phyloP scores from a whole-genome alignment of 2,113 vertebrate species.

The Xenopus tropicalis region DNA sequence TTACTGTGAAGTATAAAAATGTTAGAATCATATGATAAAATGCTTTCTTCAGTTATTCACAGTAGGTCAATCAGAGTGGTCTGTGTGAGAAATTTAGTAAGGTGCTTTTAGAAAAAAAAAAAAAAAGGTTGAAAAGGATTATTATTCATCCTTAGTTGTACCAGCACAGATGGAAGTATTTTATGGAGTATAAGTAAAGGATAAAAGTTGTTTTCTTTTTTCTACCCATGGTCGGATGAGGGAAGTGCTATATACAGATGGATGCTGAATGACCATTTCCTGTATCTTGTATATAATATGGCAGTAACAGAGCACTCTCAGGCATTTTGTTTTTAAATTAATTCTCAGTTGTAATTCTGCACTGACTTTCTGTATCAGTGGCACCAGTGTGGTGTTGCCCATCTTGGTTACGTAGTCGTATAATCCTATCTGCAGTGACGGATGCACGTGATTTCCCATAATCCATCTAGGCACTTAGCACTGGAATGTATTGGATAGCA shows the following conservation, averaged over 20 bases:
- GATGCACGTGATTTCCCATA: conserved; percentile 37
- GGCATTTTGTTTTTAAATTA: conserved; percentile 19
- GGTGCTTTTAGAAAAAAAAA: conserved; percentile 7
- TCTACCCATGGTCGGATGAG: conserved; percentile 7
- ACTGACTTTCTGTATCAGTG: not conserved
- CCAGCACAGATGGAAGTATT: conserved; percentile 22
- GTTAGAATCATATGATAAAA: not conserved
- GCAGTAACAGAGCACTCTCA: conserved; percentile 45
- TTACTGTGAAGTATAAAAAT: not conserved
- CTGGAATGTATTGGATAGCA: conserved; percentile 54
- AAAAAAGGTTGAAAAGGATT: not conserved
- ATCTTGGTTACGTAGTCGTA: conserved; percentile 29
- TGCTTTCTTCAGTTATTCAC: not conserved
- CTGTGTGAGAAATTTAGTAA: conserved; percentile 21
- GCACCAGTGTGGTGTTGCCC: not conserved
- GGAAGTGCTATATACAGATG: conserved; percentile 3
- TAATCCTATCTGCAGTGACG: conserved; percentile 43
- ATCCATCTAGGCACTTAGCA: conserved; percentile 48
- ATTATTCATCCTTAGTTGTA: conserved; percentile 14
- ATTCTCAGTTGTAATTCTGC: conserved; percentile 5
- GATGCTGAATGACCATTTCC: conserved; percentile 24
- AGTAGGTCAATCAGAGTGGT: conserved; percentile 1
- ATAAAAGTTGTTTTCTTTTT: not conserved
- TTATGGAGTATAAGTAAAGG: conserved; percentile 1
- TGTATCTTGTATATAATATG: conserved; percentile 49